Evolutionary conservation across 1,140 invertebrate genomes (phyloP).

Genomic region (Bombus pyrosoma): DNA sequence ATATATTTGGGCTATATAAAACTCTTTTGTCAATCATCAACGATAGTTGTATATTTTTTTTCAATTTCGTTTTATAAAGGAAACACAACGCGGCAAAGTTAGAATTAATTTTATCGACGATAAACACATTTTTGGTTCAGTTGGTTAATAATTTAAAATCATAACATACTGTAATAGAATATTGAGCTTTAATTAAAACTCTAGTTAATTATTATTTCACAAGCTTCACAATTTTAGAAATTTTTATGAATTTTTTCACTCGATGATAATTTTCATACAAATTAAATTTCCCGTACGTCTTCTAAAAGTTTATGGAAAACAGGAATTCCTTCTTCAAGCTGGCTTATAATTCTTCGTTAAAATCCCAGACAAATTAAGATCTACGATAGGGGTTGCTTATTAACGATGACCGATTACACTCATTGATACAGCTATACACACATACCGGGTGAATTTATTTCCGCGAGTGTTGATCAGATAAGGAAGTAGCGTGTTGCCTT

Average conservation of each 20-base stretch:
- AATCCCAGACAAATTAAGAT: constrained; percentile 26
- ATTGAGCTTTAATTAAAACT: no score
- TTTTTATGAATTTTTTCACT: neutral
- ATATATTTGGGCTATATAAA: neutral
- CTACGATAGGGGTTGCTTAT: constrained; percentile 23
- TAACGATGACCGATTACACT: constrained; percentile 36
- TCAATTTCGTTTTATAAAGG: neutral
- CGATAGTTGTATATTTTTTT: neutral
- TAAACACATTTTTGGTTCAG: no score
- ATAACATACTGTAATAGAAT: no score
- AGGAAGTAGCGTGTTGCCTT: constrained; percentile 37
- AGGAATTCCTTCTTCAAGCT: neutral
- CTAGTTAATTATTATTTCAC: no score
- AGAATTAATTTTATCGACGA: no score
- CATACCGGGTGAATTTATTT: constrained; percentile 35
- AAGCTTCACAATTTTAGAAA: neutral
- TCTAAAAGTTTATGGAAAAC: neutral
- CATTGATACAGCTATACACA: neutral
- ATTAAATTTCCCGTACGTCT: neutral
- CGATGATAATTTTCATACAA: neutral
- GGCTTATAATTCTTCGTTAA: constrained; percentile 3
- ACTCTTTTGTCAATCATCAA: neutral
- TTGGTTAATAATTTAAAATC: no score
- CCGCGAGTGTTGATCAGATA: constrained; percentile 31
- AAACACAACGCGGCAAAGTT: neutral